Percentiles rank a stretch among this genome's conserved stretches.
Evolutionary conservation across 1,140 invertebrate species (phyloP).

Genomic region (Riptortus pedestris): DNA sequence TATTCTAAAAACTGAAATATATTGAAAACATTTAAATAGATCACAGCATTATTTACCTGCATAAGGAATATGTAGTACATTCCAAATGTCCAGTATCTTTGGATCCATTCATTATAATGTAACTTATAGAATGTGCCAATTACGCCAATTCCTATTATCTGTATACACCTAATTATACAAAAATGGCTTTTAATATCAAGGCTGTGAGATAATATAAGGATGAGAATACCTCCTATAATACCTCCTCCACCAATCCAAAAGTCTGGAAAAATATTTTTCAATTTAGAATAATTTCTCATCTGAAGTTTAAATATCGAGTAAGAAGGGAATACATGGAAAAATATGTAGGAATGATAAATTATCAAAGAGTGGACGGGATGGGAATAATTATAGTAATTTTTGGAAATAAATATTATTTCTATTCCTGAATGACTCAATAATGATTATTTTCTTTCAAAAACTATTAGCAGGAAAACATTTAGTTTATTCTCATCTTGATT

Average conservation of each 20-base stretch:
- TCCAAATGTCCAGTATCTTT: background rate
- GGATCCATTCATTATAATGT: background rate
- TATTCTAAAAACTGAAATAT: background rate
- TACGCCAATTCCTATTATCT: background rate
- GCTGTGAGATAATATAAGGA: background rate
- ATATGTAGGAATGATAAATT: too few species aligned
- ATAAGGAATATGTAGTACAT: background rate
- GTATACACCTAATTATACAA: background rate
- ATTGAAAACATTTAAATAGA: too few species aligned
- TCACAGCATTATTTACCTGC: constrained; percentile 1
- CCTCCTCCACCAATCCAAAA: background rate
- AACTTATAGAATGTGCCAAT: background rate
- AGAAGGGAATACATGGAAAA: too few species aligned
- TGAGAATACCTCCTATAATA: background rate
- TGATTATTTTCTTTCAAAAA: too few species aligned
- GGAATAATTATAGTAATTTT: too few species aligned
- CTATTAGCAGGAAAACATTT: too few species aligned
- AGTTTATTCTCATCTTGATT: too few species aligned
- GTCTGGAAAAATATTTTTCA: background rate
- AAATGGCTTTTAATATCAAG: background rate
- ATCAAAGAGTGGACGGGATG: too few species aligned
- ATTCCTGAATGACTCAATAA: too few species aligned
- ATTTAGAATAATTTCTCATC: background rate
- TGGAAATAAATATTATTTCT: too few species aligned
- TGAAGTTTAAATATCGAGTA: too few species aligned